phyloP scores from a whole-genome alignment of 2,888 invertebrate species.

The Anthophora plumipes region DNA sequence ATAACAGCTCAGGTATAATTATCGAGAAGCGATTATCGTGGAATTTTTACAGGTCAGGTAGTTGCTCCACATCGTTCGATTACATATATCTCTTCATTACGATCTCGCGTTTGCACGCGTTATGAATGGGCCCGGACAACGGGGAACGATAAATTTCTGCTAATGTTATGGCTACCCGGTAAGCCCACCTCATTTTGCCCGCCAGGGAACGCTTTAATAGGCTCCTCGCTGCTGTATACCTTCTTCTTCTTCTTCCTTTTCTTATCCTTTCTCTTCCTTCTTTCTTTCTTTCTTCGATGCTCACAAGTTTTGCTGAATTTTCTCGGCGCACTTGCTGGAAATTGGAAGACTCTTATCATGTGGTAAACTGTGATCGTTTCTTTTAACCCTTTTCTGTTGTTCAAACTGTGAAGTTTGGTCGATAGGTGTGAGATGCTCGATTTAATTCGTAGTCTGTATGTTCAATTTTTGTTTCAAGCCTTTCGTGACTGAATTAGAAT shows the following conservation, averaged over 20 bases:
- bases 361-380: no score
- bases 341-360: no score
- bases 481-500: no score
- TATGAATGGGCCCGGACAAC: slow-evolving; percentile 26
- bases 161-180: slow-evolving; percentile 7
- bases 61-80: slow-evolving; percentile 18
- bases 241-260: background rate
- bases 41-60: slow-evolving; percentile 40
- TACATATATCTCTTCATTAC: slow-evolving; percentile 42
- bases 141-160: slow-evolving; percentile 14
- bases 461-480: no score
- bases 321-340: background rate
- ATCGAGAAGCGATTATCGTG: slow-evolving; percentile 56
- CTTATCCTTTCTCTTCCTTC: background rate
- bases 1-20: slow-evolving; percentile 37
- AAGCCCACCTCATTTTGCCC: slow-evolving; percentile 1
- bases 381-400: no score
- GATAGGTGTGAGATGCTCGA: no score
- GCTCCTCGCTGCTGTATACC: background rate
- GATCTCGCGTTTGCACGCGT: slow-evolving; percentile 14
- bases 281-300: background rate
- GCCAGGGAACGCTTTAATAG: slow-evolving; percentile 4
- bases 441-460: no score
- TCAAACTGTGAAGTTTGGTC: no score
- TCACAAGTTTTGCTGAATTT: slow-evolving; percentile 1